A percentile compares a stretch with the other conserved stretches of the same genome.
Evolutionary conservation across 2,797 vertebrate genomes (phyloP).

Genomic region (Falco columbarius): DNA sequence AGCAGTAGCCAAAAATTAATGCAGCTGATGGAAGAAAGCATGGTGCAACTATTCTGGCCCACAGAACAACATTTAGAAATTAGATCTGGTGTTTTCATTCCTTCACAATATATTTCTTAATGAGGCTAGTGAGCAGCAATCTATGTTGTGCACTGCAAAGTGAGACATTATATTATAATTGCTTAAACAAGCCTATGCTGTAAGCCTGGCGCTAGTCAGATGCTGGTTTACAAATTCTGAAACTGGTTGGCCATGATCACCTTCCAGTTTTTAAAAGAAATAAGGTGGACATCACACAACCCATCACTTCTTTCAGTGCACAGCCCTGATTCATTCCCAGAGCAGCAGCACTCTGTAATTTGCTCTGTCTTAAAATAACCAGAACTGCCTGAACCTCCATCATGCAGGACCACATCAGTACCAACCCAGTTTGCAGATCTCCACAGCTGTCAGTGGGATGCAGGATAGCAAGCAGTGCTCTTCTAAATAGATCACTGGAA

Average conservation of each 20-base stretch:
- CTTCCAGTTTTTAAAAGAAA: background rate
- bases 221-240: background rate
- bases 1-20: constrained; percentile 45
- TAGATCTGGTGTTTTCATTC: constrained; percentile 30
- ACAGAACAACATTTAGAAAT: background rate
- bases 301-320: background rate
- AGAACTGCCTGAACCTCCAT: background rate
- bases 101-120: constrained; percentile 42
- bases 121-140: background rate
- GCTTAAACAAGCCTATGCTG: background rate
- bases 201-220: background rate
- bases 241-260: background rate
- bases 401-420: fast-evolving
- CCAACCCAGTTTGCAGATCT: background rate
- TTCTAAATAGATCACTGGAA: background rate
- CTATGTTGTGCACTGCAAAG: background rate
- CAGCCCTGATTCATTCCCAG: background rate
- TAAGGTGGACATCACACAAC: background rate
- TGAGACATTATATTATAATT: background rate
- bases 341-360: background rate
- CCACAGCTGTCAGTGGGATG: background rate
- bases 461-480: background rate
- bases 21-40: background rate
- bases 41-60: background rate
- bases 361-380: background rate